Base-by-base conservation (phyloP, 2,888 invertebrate species). In the Andrena haemorrhoa region DNA sequence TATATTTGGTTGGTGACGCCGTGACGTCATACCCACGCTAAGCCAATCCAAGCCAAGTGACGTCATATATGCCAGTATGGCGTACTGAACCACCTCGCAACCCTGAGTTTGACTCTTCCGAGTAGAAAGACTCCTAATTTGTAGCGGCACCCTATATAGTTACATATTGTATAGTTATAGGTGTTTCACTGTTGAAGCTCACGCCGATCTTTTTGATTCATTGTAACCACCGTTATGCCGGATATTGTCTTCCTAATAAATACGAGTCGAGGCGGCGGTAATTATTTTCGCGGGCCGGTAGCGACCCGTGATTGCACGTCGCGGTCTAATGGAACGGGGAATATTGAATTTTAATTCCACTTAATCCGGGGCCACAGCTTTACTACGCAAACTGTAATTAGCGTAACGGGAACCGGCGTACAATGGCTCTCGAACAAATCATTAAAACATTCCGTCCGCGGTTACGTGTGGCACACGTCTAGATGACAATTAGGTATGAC, bases 231-330 rank as follows among this genome's bases (percentile, higher is more conserved):
- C 83, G 83, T 83, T 83, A 82, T 56, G n/a, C 70, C 60, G 76
- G 70, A 78, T 82, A 82, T 83, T 82, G 78, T 83, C 74, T 74
- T 63, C 49, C 71, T 66, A 73, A 82, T 82, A 82, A 82, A 83
- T 68, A 75, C 63, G 35, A 53, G 35, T 5, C 4, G 51, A 53
- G 61, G 41, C 16, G 12, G 41, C 29, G n/a, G 64, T 31, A 82
- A 83, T 83, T 82, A 82, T 56, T 35, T 75, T 53, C 12, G 35
- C 47, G 31, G 16, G 49, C 53, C 56, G 29, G 8, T 49, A 71
- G 56, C 29, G n/a, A 20, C 20, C 4, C 41, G 56, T 66, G 76
- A 81, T 77, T 77, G 61, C 31, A 41, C 73, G 26, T 61, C 41
- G 53, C 70, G 29, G 23, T 51, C 29, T 73, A 51, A 79, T 66